Percentiles rank a stretch among this genome's conserved stretches.
Conservation (phyloP, 64 coral and sea anemone genomes). For the Montipora cactus region DNA sequence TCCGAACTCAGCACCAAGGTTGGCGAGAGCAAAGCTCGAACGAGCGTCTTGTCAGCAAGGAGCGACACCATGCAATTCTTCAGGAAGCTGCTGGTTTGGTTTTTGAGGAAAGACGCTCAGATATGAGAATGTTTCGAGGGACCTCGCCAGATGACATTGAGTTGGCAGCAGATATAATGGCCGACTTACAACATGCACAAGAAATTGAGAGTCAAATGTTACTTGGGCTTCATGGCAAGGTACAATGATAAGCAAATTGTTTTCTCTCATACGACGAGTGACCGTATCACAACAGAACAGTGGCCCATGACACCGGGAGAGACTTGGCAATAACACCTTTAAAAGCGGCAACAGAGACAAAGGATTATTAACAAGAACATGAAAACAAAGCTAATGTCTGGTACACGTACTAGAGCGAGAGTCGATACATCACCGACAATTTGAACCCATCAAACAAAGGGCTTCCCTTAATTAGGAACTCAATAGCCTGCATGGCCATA, state of each 20-base stretch:
- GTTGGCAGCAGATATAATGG: slow-evolving; percentile 75
- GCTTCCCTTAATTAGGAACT: no score
- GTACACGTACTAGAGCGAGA: no score
- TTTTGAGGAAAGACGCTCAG: slow-evolving; percentile 77
- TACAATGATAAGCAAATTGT: not conserved
- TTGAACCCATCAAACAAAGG: no score
- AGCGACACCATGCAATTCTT: slow-evolving; percentile 72
- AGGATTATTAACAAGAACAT: no score
- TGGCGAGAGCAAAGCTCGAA: slow-evolving; percentile 84
- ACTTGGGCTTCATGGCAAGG: slow-evolving; percentile 66
- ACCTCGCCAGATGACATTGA: slow-evolving; percentile 61
- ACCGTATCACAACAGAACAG: no score
- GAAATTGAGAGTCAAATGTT: slow-evolving; percentile 83
- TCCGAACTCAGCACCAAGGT: slow-evolving; percentile 88
- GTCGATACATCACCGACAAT: no score
- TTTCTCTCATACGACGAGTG: no score
- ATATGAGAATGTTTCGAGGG: slow-evolving; percentile 51
- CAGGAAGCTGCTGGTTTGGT: slow-evolving; percentile 91
- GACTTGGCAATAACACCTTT: no score
- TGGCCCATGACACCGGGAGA: no score
- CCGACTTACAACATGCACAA: slow-evolving; percentile 84
- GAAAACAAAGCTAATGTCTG: no score
- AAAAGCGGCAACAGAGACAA: no score
- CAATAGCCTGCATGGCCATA: no score
- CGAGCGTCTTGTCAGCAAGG: slow-evolving; percentile 67